Conservation (phyloP, 35 echinoderm and acorn worm genomes). For the Stichopus chloronotus region DNA sequence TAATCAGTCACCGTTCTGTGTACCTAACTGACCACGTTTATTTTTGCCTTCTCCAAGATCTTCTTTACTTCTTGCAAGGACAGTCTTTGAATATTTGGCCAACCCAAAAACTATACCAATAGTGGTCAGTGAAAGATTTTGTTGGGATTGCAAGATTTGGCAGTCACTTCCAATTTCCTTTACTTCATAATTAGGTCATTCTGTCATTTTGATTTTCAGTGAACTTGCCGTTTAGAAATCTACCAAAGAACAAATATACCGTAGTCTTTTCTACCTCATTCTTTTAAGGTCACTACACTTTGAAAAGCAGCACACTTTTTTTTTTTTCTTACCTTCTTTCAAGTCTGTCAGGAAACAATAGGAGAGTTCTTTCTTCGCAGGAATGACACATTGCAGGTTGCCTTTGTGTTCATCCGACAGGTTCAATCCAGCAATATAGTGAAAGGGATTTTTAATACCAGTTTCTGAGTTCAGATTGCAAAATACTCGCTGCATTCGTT, state of each 20-base stretch:
- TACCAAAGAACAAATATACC: not conserved
- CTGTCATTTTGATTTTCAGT: not conserved
- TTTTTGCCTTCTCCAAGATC: no score
- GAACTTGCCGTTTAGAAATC: not conserved
- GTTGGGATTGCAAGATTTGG: no score
- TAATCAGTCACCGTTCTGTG: no score
- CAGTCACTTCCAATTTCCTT: not conserved
- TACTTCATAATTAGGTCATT: not conserved
- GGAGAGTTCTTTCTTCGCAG: not conserved
- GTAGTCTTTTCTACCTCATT: not conserved
- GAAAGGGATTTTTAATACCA: not conserved
- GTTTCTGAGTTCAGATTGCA: not conserved
- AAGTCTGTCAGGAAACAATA: not conserved
- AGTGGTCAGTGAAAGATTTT: no score
- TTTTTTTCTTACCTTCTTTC: not conserved
- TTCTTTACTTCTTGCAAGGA: no score
- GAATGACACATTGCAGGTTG: not conserved
- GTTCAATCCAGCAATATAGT: not conserved
- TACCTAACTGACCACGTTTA: no score
- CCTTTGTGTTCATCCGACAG: not conserved
- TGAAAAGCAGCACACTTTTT: not conserved
- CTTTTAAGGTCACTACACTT: not conserved
- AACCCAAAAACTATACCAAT: no score
- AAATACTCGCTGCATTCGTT: not conserved
- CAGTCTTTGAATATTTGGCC: no score